These are phyloP conservation scores for Apostichopus parvimensis DNA, from an alignment of 35 echinoderm and acorn worm genomes.

Conservation along the genomic window DNA sequence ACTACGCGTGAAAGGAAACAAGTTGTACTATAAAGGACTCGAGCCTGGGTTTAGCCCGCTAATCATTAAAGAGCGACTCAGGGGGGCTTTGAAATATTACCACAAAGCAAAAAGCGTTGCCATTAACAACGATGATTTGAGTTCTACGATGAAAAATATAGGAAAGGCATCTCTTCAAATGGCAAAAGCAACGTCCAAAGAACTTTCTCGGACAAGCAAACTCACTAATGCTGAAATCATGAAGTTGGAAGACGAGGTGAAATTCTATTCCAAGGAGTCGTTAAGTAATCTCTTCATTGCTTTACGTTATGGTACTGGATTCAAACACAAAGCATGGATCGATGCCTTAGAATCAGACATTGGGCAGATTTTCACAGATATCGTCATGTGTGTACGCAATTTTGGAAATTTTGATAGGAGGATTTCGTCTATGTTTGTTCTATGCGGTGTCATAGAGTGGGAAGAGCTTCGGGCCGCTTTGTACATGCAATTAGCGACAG, in stretches of 20 bases:
- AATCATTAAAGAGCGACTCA: neutral
- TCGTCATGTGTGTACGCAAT: neutral
- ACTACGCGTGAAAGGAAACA: constrained; percentile 1
- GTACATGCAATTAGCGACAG: neutral
- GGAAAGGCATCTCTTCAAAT: constrained; percentile 16
- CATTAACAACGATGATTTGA: neutral
- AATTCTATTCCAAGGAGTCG: constrained; percentile 21
- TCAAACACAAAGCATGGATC: neutral
- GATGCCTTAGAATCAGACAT: neutral
- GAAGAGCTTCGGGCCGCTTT: neutral
- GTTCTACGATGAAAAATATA: constrained; percentile 30
- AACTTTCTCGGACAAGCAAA: neutral
- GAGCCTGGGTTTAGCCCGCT: neutral
- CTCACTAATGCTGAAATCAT: neutral
- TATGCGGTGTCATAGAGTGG: neutral
- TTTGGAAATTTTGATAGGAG: constrained; percentile 7
- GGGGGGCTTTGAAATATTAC: constrained; percentile 32
- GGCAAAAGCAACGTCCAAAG: neutral
- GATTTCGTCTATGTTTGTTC: constrained; percentile 22
- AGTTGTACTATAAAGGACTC: neutral
- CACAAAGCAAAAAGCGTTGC: constrained; percentile 10
- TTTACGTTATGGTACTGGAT: neutral
- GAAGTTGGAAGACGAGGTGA: constrained; percentile 20
- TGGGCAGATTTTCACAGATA: neutral
- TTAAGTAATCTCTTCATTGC: constrained; percentile 15